These are phyloP conservation scores for Liparis tanakae DNA, from an alignment of 2,797 vertebrate species.

Conservation along the genomic window DNA sequence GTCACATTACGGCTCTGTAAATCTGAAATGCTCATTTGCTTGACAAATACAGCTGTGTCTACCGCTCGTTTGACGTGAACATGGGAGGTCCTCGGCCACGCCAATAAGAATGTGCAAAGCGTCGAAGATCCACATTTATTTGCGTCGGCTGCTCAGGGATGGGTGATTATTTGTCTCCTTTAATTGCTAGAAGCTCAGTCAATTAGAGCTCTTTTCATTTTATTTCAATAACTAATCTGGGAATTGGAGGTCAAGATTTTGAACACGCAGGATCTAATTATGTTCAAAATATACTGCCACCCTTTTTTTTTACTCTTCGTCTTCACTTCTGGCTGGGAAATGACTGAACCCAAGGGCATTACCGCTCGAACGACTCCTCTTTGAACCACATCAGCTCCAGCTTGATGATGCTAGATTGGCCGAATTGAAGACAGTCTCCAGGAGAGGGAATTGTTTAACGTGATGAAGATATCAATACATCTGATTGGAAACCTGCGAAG, in stretches of 20 bases:
- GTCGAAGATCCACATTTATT: constrained; percentile 60
- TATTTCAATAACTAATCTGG: constrained; percentile 86
- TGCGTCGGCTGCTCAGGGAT: constrained; percentile 75
- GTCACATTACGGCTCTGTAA: constrained; percentile 79
- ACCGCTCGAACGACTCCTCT: constrained; percentile 29
- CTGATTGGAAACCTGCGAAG: constrained; percentile 20
- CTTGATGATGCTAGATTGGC: constrained; percentile 37
- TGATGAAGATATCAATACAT: constrained; percentile 39
- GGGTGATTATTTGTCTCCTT: constrained; percentile 86
- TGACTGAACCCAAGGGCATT: constrained; percentile 36
- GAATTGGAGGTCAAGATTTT: constrained; percentile 82
- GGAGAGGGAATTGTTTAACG: constrained; percentile 35
- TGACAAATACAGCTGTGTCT: constrained; percentile 69
- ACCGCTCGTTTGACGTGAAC: constrained; percentile 60
- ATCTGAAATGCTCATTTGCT: constrained; percentile 77
- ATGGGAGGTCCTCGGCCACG: constrained; percentile 49
- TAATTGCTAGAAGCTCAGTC: constrained; percentile 90
- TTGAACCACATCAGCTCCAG: constrained; percentile 30
- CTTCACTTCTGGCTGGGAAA: constrained; percentile 50
- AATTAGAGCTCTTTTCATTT: constrained; percentile 91
- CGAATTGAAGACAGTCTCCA: constrained; percentile 36
- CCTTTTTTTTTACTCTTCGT: constrained; percentile 30
- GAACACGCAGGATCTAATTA: constrained; percentile 72
- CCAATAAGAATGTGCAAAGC: constrained; percentile 59
- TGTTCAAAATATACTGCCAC: constrained; percentile 64